These are phyloP conservation scores for Cryptoprocta ferox DNA, from an alignment of 2,797 vertebrate species.

Conservation along the genomic window DNA sequence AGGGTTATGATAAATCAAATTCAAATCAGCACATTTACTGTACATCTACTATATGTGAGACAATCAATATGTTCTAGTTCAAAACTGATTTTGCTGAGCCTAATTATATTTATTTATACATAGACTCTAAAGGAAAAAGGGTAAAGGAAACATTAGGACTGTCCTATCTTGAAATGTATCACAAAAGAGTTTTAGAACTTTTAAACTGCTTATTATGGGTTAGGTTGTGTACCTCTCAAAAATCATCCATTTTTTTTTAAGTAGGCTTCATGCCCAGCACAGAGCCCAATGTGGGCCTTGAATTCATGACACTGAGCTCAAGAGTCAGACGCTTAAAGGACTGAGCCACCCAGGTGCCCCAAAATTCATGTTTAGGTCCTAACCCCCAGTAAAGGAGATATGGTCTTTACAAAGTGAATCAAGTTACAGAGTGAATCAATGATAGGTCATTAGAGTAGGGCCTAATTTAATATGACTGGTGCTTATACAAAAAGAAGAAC, in stretches of 20 bases:
- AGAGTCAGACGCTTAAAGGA: background rate
- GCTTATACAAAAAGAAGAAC: background rate
- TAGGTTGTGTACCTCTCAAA: too few species aligned
- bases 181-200: background rate
- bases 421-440: background rate
- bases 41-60: background rate
- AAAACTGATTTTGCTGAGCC: background rate
- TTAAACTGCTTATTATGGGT: background rate
- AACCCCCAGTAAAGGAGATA: background rate
- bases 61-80: background rate
- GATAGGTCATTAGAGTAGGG: background rate
- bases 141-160: background rate
- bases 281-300: background rate
- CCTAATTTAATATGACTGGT: background rate
- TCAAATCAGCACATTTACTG: background rate
- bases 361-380: background rate
- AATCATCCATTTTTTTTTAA: background rate
- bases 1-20: background rate
- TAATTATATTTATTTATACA: constrained; percentile 18
- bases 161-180: background rate
- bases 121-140: background rate
- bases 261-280: too few species aligned
- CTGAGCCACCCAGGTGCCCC: background rate
- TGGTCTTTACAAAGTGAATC: background rate
- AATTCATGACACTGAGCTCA: background rate